Evolutionary conservation across 2,113 vertebrate genomes (phyloP).

Genomic region (Corythornis vintsioides): DNA sequence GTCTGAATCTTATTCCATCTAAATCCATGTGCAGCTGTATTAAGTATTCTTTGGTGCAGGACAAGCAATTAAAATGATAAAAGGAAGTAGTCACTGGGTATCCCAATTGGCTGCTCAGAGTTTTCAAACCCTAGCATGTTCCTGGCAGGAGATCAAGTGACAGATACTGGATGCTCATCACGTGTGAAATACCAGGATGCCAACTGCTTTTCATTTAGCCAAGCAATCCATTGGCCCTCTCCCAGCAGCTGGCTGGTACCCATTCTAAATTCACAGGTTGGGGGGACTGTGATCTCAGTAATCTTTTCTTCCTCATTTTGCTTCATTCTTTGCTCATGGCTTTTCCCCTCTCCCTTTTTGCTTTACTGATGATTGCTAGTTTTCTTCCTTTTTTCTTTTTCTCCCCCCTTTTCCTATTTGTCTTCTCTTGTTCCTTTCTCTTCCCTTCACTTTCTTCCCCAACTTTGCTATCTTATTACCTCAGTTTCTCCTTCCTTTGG

Average conservation of each 20-base stretch:
- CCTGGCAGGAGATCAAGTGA: constrained; percentile 48
- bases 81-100: not conserved
- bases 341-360: not conserved
- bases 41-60: constrained; percentile 18
- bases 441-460: not conserved
- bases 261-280: constrained; percentile 38
- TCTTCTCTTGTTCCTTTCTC: not conserved
- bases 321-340: not conserved
- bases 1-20: not conserved
- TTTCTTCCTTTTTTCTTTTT: not conserved
- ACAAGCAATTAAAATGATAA: constrained; percentile 20
- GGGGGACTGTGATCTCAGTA: not conserved
- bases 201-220: constrained; percentile 53
- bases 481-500: not conserved
- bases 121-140: constrained; percentile 9
- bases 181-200: constrained; percentile 40
- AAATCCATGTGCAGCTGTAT: not conserved
- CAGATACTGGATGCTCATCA: constrained; percentile 52
- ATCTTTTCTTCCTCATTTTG: constrained; percentile 21
- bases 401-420: not conserved
- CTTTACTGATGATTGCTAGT: not conserved
- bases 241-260: constrained; percentile 34
- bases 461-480: not conserved
- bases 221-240: constrained; percentile 3
- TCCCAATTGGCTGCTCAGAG: not conserved